phyloP scores from a whole-genome alignment of 1,140 invertebrate genomes.

The Psix sp. region DNA sequence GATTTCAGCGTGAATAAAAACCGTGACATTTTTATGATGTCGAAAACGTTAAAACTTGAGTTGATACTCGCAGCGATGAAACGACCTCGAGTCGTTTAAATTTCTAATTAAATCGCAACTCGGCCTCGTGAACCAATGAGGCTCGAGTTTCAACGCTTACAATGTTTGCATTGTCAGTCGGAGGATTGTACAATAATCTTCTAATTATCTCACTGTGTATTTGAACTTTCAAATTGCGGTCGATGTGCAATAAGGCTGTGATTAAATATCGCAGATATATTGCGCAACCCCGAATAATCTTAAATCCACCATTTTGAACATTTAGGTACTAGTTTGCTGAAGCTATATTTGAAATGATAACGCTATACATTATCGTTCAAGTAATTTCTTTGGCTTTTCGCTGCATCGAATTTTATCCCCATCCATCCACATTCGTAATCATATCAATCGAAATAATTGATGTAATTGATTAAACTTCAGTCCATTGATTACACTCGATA shows the following conservation, averaged over 20 bases:
- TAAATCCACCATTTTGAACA: constrained; percentile 9
- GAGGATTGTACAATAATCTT: constrained; percentile 53
- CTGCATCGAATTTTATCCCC: no score
- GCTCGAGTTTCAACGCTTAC: constrained; percentile 43
- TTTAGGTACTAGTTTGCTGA: constrained; percentile 8
- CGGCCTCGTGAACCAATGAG: constrained; percentile 60
- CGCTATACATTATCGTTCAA: no score
- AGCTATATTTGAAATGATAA: constrained; percentile 8
- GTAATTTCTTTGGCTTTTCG: no score
- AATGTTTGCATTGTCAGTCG: constrained; percentile 47
- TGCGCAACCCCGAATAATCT: constrained; percentile 22
- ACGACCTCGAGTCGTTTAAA: constrained; percentile 51
- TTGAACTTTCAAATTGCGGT: constrained; percentile 41
- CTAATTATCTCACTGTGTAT: constrained; percentile 52
- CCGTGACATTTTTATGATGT: neutral
- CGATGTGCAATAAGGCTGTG: constrained; percentile 24
- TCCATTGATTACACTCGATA: no score
- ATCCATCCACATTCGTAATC: no score
- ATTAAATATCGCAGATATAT: constrained; percentile 30
- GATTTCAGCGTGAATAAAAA: no score
- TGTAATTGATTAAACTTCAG: no score
- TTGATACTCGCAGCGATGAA: constrained; percentile 17
- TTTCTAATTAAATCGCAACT: constrained; percentile 62
- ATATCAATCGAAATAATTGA: no score
- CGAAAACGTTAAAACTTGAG: no score